phyloP scores from a whole-genome alignment of 1,140 invertebrate species.

The Pollicipes pollicipes region DNA sequence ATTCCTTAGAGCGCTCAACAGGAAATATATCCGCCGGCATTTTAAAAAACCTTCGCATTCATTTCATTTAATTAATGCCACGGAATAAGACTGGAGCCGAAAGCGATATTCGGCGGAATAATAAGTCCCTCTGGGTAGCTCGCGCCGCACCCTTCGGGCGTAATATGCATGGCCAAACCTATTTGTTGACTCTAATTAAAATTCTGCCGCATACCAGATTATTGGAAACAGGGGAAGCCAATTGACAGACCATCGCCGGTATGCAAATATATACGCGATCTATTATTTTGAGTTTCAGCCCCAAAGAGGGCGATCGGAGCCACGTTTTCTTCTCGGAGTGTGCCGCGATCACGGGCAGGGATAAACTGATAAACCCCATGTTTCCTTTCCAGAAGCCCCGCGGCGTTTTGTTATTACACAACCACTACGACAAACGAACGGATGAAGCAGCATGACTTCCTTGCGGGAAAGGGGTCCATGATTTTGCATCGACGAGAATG shows the following conservation, averaged over 20 bases:
- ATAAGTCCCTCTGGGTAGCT: not conserved
- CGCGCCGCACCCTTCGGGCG: not conserved
- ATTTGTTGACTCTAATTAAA: slow-evolving; percentile 2
- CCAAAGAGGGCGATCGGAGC: too few species aligned
- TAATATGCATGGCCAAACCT: not conserved
- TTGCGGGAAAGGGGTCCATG: too few species aligned
- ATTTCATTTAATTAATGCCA: not conserved
- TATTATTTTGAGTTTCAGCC: not conserved
- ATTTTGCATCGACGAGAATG: too few species aligned
- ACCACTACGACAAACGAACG: not conserved
- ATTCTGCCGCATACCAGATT: not conserved
- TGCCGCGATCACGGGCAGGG: too few species aligned
- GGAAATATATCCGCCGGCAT: not conserved
- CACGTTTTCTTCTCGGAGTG: not conserved
- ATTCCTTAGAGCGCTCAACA: not conserved
- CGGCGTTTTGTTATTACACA: not conserved
- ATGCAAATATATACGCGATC: not conserved
- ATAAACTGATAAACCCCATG: not conserved
- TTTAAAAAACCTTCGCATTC: not conserved
- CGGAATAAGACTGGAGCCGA: not conserved
- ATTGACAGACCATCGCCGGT: not conserved
- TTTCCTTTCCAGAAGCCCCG: not conserved
- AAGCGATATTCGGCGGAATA: not conserved
- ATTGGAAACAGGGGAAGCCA: not conserved
- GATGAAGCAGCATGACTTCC: too few species aligned